These are phyloP conservation scores for Phortica variegata DNA, from an alignment of 1,140 invertebrate genomes.

Conservation along the genomic window DNA sequence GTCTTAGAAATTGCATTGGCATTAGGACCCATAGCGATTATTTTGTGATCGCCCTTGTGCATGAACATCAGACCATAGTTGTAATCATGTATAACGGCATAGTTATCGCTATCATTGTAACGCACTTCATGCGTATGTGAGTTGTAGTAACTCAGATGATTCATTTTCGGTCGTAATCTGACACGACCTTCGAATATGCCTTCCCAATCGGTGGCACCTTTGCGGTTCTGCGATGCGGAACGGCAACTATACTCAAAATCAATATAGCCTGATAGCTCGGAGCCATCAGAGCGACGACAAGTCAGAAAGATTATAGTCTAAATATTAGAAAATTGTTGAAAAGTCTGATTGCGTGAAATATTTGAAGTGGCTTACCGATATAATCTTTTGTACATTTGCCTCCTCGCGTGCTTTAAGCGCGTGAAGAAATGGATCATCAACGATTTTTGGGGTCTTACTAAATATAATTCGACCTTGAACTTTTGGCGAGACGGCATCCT, in stretches of 20 bases:
- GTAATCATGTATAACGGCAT: conserved; percentile 33
- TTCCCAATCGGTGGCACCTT: conserved; percentile 32
- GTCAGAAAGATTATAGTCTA: conserved; percentile 49
- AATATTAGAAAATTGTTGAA: background rate
- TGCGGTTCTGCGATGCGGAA: conserved; percentile 2
- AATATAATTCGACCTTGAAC: conserved; percentile 11
- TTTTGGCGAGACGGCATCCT: conserved; percentile 32
- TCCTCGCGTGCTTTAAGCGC: conserved; percentile 33
- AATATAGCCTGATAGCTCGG: conserved; percentile 43
- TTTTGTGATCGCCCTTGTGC: conserved; percentile 46
- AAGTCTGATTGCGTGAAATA: too few species aligned
- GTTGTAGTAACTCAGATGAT: conserved; percentile 42
- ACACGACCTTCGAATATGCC: conserved; percentile 24
- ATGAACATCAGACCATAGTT: conserved; percentile 40
- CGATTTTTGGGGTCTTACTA: conserved; percentile 7
- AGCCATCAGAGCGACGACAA: conserved; percentile 21
- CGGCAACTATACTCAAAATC: conserved; percentile 42
- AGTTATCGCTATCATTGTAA: conserved; percentile 42
- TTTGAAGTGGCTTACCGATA: conserved; percentile 28
- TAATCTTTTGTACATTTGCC: conserved; percentile 31
- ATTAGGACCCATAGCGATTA: conserved; percentile 28
- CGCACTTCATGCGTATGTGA: conserved; percentile 14
- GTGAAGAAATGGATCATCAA: conserved; percentile 30
- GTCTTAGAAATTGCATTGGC: conserved; percentile 23
- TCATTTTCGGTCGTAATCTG: conserved; percentile 23